Percentiles rank a stretch among this genome's conserved stretches.
These are phyloP conservation scores for Dione vanillae DNA, from an alignment of 2,888 invertebrate species.

Conservation along the genomic window DNA sequence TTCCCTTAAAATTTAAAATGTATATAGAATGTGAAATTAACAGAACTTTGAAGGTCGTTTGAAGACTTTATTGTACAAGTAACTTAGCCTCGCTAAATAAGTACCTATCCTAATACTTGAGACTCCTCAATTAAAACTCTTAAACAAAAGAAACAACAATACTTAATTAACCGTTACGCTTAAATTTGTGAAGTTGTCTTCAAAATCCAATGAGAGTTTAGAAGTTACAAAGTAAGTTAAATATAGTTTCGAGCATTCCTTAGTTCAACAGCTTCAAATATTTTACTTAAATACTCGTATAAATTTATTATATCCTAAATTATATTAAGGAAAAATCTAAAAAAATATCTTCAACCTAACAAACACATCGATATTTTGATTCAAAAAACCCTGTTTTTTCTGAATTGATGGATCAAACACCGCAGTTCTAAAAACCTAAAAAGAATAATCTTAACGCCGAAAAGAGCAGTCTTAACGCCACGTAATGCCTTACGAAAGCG, in stretches of 20 bases:
- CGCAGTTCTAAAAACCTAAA: too few species aligned
- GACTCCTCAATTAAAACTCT: slow-evolving; percentile 73
- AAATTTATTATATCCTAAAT: too few species aligned
- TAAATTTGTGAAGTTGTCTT: slow-evolving; percentile 58
- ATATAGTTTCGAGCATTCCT: slow-evolving; percentile 34
- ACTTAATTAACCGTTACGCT: slow-evolving; percentile 67
- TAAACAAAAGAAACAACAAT: slow-evolving; percentile 67
- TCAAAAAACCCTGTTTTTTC: too few species aligned
- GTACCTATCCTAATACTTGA: slow-evolving; percentile 55
- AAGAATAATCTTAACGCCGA: too few species aligned
- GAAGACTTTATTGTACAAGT: slow-evolving; percentile 58
- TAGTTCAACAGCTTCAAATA: neutral
- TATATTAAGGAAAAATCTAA: too few species aligned
- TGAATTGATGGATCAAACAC: too few species aligned
- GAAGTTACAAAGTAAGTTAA: slow-evolving; percentile 38
- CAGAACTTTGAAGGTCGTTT: slow-evolving; percentile 44
- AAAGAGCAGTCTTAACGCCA: too few species aligned
- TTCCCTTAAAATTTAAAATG: slow-evolving; percentile 24
- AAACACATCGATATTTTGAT: too few species aligned
- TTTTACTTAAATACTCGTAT: neutral
- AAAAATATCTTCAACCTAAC: too few species aligned
- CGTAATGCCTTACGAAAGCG: too few species aligned
- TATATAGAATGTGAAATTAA: slow-evolving; percentile 37
- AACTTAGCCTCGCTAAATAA: slow-evolving; percentile 54
- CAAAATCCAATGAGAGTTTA: slow-evolving; percentile 55